A percentile compares a stretch with the other conserved stretches of the same genome.
phyloP scores from a whole-genome alignment of 2,113 vertebrate genomes.

The Melanotaenia duboulayi region DNA sequence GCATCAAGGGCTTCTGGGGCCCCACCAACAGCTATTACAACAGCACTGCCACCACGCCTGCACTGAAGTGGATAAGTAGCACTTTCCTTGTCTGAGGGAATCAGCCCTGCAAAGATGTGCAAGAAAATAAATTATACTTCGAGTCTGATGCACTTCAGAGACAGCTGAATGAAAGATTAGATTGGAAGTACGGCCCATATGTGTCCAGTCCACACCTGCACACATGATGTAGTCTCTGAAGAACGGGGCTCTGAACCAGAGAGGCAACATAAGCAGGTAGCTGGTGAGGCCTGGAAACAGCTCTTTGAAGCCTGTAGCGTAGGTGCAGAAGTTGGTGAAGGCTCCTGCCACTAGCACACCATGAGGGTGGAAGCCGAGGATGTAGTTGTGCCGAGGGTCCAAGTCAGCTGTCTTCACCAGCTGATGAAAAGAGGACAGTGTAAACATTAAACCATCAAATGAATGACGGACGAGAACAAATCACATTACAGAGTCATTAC shows the following conservation, averaged over 20 bases:
- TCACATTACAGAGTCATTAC: neutral
- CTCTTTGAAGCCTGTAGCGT: conserved; percentile 83
- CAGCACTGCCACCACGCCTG: conserved; percentile 80
- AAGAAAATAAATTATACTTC: neutral
- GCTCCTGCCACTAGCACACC: conserved; percentile 89
- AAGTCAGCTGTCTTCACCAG: conserved; percentile 91
- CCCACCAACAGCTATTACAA: conserved; percentile 88
- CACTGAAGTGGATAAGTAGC: conserved; percentile 80
- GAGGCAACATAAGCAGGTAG: conserved; percentile 88
- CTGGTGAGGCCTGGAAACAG: conserved; percentile 87
- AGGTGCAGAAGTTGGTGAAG: conserved; percentile 91
- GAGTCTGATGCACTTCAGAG: neutral
- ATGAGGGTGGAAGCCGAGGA: conserved; percentile 93
- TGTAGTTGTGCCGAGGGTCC: conserved; percentile 89
- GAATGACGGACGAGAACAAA: too few relatives aligned
- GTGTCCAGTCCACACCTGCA: conserved; percentile 78
- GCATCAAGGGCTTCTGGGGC: conserved; percentile 90
- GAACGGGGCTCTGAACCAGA: conserved; percentile 92
- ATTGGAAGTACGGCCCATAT: neutral
- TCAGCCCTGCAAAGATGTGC: conserved; percentile 82
- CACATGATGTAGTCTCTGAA: conserved; percentile 92
- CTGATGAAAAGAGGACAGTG: conserved; percentile 70
- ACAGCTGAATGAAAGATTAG: neutral
- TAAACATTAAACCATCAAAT: neutral
- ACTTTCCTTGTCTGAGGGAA: conserved; percentile 88